phyloP scores from a whole-genome alignment of 37 sponge, comb jelly and placozoan genomes.

The Chondrosia reniformis region DNA sequence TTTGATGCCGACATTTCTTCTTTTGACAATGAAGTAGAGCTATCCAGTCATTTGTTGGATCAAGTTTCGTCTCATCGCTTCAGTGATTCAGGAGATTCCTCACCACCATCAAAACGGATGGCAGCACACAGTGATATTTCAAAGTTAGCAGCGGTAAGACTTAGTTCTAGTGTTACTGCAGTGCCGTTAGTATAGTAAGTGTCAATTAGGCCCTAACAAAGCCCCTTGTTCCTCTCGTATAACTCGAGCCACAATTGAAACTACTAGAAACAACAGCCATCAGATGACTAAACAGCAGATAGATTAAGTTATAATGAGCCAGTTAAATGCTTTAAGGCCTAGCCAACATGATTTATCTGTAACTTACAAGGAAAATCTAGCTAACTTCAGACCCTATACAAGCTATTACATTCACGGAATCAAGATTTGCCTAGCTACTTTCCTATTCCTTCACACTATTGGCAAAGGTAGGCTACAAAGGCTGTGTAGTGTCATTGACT shows the following conservation, averaged over 20 bases:
- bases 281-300: not conserved
- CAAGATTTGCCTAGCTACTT: not conserved
- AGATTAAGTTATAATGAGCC: not conserved
- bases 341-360: not conserved
- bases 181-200: too few relatives aligned
- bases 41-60: too few relatives aligned
- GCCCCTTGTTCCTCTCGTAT: not conserved
- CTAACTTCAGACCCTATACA: not conserved
- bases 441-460: not conserved
- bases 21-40: not conserved
- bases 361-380: not conserved
- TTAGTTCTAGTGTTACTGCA: too few relatives aligned
- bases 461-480: slow-evolving; percentile 8
- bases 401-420: slow-evolving; percentile 5
- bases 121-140: too few relatives aligned
- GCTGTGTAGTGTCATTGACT: not conserved
- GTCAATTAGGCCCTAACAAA: not conserved
- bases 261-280: slow-evolving; percentile 6
- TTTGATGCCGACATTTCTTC: slow-evolving; percentile 1
- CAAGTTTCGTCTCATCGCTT: too few relatives aligned
- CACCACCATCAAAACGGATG: too few relatives aligned
- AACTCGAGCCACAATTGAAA: not conserved
- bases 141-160: too few relatives aligned
- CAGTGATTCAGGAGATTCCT: too few relatives aligned
- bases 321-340: slow-evolving; percentile 14